Evolutionary conservation across 2,888 invertebrate species (phyloP), one percentile per base, ranked within the genome.

Genomic region (Keiferia lycopersicella): DNA sequence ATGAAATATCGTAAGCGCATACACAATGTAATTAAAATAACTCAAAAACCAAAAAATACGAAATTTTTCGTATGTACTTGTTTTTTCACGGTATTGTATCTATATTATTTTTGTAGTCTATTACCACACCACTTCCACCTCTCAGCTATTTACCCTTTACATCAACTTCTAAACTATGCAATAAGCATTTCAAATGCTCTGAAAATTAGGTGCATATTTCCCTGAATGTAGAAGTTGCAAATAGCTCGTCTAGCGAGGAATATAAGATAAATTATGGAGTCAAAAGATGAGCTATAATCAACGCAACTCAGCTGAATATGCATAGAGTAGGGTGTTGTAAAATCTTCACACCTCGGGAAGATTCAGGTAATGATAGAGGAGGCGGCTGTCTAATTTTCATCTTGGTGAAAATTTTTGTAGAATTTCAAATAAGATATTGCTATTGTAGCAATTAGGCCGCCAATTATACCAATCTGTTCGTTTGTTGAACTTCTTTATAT

Each of bases 91-190:
- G 16, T 16, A 6, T n/a, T 45, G n/a, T 45, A n/a, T 45, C 7
- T 45, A 45, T 45, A 34, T 45, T n/a, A n/a, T 45, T 45, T 2
- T 45, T 45, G 4, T 45, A 45, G n/a, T 45, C 41, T 41, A 45
- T n/a, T n/a, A n/a, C 16, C 16, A n/a, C 45, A 51, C 51, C 51
- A 51, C 20, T 51, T 51, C 51, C 51, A 11, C 51, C 51, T 51
- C 51, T 51, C 22, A 51, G 20, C 18, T 51, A 51, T 51, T 51
- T 51, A 51, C 51, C 51, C 51, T 51, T 20, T 51, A 51, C 51
- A 45, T 45, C n/a, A 45, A 45, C 45, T 45, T 16, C n/a, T 45
- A n/a, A 45, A 45, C 45, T 45, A n/a, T 45, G 45, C 45, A 45
- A 45, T 45, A 45, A 45, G 45, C 45, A 45, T 11, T 45, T 45